phyloP scores from a whole-genome alignment of 2,888 invertebrate genomes.

The Choreutis nemorana region DNA sequence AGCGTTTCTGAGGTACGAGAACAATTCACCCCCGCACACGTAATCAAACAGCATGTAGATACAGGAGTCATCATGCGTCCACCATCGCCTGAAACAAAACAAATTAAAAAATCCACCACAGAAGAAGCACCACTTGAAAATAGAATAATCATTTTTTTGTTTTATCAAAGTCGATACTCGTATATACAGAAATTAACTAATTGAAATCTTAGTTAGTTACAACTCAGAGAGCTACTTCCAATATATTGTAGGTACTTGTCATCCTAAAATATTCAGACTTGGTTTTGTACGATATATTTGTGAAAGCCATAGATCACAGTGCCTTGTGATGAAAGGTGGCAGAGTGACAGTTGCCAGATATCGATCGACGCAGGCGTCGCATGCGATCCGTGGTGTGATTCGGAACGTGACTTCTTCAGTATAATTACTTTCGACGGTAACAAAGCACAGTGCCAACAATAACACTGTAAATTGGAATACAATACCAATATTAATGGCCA shows the following conservation, averaged over 20 bases:
- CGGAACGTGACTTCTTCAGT: no score
- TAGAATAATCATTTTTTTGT: no score
- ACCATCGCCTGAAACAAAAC: constrained; percentile 79
- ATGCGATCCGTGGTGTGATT: no score
- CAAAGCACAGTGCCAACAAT: no score
- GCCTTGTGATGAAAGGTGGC: constrained; percentile 14
- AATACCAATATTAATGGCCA: no score
- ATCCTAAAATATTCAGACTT: neutral
- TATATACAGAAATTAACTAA: no score
- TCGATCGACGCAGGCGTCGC: constrained; percentile 7
- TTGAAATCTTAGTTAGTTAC: neutral
- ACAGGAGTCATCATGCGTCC: constrained; percentile 87
- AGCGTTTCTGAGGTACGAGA: constrained; percentile 92
- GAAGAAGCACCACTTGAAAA: no score
- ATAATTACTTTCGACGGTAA: no score
- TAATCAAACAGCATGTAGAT: constrained; percentile 98
- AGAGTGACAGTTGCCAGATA: constrained; percentile 16
- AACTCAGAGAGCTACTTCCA: neutral
- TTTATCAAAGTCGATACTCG: no score
- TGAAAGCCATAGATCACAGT: constrained; percentile 12
- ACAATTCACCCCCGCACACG: constrained; percentile 95
- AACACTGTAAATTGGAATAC: no score
- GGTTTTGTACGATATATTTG: neutral
- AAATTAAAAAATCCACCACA: no score
- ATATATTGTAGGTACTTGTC: neutral